Evolutionary conservation across 2,888 invertebrate genomes (phyloP).

Genomic region (Pandemis heparana): DNA sequence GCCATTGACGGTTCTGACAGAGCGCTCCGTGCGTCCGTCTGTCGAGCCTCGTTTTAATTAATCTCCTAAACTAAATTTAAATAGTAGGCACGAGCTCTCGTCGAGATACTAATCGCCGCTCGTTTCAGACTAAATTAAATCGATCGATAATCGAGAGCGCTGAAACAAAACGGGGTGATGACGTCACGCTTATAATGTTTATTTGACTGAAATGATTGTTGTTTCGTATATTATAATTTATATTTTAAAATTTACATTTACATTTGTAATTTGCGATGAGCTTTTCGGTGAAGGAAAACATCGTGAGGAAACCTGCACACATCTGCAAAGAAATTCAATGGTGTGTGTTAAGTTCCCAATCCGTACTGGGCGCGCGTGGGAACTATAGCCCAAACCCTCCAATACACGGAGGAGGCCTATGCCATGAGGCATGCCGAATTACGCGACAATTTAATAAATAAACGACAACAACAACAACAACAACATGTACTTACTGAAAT

Average conservation of each 20-base stretch:
- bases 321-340: no score
- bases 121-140: constrained; percentile 64
- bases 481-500: no score
- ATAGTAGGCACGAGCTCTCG: constrained; percentile 65
- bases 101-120: constrained; percentile 55
- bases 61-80: constrained; percentile 79
- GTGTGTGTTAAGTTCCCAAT: no score
- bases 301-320: no score
- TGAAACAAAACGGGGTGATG: constrained; percentile 55
- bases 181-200: constrained; percentile 46
- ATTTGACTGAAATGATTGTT: constrained; percentile 25
- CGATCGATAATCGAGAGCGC: constrained; percentile 61
- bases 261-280: no score
- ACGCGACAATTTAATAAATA: no score
- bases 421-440: no score
- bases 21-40: constrained; percentile 61
- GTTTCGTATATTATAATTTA: not conserved
- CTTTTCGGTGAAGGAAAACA: no score
- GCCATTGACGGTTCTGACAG: constrained; percentile 76
- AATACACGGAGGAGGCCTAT: no score
- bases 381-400: no score
- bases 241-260: not conserved
- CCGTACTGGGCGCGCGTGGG: no score
- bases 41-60: constrained; percentile 70
- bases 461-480: no score